Evolutionary conservation across 2,888 invertebrate genomes (phyloP).

Genomic region (Drosophila flavopinicola): DNA sequence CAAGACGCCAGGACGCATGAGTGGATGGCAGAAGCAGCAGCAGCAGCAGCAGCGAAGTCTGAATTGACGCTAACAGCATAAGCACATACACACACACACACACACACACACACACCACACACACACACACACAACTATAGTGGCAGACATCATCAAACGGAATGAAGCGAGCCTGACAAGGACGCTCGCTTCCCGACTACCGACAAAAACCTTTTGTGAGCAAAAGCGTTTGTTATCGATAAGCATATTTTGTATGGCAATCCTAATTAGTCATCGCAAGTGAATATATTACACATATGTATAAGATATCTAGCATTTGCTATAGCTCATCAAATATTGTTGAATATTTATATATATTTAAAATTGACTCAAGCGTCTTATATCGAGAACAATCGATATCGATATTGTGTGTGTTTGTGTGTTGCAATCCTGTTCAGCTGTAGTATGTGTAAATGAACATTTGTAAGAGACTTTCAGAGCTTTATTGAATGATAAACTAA

Average conservation of each 20-base stretch:
- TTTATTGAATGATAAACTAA: neutral
- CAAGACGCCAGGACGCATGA: constrained; percentile 42
- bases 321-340: too few relatives aligned
- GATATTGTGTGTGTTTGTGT: too few relatives aligned
- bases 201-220: constrained; percentile 27
- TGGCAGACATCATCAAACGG: constrained; percentile 1
- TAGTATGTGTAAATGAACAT: too few relatives aligned
- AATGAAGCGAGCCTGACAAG: constrained; percentile 7
- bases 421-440: too few relatives aligned
- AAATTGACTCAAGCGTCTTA: too few relatives aligned
- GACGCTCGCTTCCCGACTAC: constrained; percentile 15
- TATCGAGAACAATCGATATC: too few relatives aligned
- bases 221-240: constrained; percentile 25
- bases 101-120: neutral
- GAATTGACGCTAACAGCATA: constrained; percentile 23
- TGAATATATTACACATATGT: neutral
- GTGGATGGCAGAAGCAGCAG: constrained; percentile 20
- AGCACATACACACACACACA: constrained; percentile 8
- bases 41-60: constrained; percentile 23
- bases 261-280: neutral
- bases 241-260: neutral
- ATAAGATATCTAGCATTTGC: too few relatives aligned
- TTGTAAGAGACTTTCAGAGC: too few relatives aligned
- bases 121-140: neutral
- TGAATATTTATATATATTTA: too few relatives aligned